Base-by-base conservation (phyloP, 2,888 invertebrate genomes). In the Drosophila monieri region DNA sequence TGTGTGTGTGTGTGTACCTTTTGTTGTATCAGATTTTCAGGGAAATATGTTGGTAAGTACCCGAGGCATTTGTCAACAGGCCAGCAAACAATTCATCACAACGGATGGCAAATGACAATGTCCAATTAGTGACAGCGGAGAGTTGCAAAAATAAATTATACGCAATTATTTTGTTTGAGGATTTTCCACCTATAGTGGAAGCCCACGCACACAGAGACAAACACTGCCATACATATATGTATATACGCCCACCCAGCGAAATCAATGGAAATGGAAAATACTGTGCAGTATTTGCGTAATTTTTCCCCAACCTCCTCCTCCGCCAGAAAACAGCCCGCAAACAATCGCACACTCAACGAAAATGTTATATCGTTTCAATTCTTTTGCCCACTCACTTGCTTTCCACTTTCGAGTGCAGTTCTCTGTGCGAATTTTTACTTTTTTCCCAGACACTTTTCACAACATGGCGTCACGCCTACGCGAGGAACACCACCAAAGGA, bases 401-500 rank as follows among this genome's bases (percentile, higher is more conserved):
- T 46, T 43, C 53, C 3, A 30, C 61, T 21, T 18, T 56, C 43
- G 55, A 51, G 52, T 74, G 60, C 70, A 78, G 47, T 74, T 60
- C 44, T 60, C 47, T 18, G 35, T 41, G 66, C 41, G 18, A 41
- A 23, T 41, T 55, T 61, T 57, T 23, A 39, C 56, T 73, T 58
- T 58, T 59, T 61, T 52, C 44, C 56, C 80, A 80, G 80, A 81
- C 84, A 85, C 81, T 81, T 81, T 81, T 81, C 85, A 81, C 85
- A 81, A 85, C 81, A 81, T 81, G 81, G 81, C 81, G 81, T 81
- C 81, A 85, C 81, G 81, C 81, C 81, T 84, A 79, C 81, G 81
- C 80, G 67, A 72, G 23, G 21, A 49, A 32, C 46, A 78, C 18
- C 39, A 27, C 14, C 1, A 32, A n/a, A n/a, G 52, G 43, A 53